Percentiles rank a stretch among this genome's conserved stretches.
Evolutionary conservation across 30 jellyfish, hydroid and myxozoan genomes (phyloP).

Genomic region (Hydra vulgaris): DNA sequence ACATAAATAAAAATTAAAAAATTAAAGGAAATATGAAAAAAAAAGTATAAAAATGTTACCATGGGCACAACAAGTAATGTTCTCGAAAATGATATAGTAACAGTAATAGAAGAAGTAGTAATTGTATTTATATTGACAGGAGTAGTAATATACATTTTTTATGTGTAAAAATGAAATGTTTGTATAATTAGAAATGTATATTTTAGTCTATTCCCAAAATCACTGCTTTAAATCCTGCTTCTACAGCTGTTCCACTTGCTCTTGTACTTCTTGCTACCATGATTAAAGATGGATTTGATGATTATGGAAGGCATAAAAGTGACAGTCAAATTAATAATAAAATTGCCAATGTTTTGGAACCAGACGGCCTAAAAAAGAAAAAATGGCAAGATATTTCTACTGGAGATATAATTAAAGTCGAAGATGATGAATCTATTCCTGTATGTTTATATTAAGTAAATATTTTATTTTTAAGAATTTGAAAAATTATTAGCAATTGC

Average conservation of each 20-base stretch:
- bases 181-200: background rate
- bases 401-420: slow-evolving; percentile 78
- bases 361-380: slow-evolving; percentile 36
- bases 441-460: slow-evolving; percentile 26
- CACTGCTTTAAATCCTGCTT: slow-evolving; percentile 85
- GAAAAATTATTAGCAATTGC: too few relatives aligned
- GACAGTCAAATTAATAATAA: slow-evolving; percentile 70
- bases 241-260: slow-evolving; percentile 86
- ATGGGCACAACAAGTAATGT: too few relatives aligned
- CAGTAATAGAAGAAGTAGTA: too few relatives aligned
- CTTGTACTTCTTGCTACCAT: slow-evolving; percentile 80
- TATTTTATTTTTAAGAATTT: too few relatives aligned
- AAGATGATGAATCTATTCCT: slow-evolving; percentile 70
- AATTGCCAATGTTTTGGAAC: slow-evolving; percentile 41
- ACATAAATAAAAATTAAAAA: too few relatives aligned
- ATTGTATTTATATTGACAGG: too few relatives aligned
- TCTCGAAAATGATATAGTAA: too few relatives aligned
- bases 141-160: too few relatives aligned
- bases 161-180: too few relatives aligned
- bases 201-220: slow-evolving; percentile 83
- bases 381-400: slow-evolving; percentile 59
- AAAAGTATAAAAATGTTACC: too few relatives aligned
- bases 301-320: slow-evolving; percentile 84
- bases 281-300: slow-evolving; percentile 84
- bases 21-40: too few relatives aligned